phyloP scores from a whole-genome alignment of 2,113 vertebrate species.

The Cinclus mexicanus region DNA sequence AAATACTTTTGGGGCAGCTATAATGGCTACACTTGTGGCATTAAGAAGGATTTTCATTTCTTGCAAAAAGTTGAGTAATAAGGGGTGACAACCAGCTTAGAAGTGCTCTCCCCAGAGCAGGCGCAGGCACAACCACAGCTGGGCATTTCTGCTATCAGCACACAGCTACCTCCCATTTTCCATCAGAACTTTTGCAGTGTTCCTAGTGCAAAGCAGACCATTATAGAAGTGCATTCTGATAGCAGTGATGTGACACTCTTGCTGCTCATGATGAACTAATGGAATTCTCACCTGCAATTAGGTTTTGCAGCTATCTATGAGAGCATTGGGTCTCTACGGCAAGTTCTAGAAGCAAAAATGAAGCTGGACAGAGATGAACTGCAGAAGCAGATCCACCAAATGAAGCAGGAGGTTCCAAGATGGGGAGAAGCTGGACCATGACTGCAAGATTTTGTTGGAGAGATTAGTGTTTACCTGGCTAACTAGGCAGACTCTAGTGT shows the following conservation, averaged over 20 bases:
- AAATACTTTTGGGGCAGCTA: neutral
- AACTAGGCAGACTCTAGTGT: neutral
- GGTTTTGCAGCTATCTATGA: constrained; percentile 82
- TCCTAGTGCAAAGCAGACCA: neutral
- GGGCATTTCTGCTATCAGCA: neutral
- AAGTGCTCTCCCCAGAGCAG: neutral
- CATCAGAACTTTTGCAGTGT: neutral
- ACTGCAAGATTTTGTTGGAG: neutral
- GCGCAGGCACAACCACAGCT: neutral
- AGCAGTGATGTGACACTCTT: neutral
- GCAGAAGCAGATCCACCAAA: constrained; percentile 77
- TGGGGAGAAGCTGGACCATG: constrained; percentile 50
- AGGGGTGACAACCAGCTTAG: neutral
- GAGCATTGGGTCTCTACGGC: constrained; percentile 79
- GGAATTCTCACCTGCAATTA: constrained; percentile 24
- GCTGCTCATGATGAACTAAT: neutral
- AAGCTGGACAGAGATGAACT: constrained; percentile 80
- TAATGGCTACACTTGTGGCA: neutral
- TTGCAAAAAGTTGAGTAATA: neutral
- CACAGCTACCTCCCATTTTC: neutral
- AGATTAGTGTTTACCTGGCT: neutral
- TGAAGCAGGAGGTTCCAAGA: constrained; percentile 67
- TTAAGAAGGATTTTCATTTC: neutral
- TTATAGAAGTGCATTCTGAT: neutral
- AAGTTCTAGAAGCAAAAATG: constrained; percentile 81